Base-by-base conservation (phyloP, 2,888 invertebrate species). In the Eupithecia centaureata region DNA sequence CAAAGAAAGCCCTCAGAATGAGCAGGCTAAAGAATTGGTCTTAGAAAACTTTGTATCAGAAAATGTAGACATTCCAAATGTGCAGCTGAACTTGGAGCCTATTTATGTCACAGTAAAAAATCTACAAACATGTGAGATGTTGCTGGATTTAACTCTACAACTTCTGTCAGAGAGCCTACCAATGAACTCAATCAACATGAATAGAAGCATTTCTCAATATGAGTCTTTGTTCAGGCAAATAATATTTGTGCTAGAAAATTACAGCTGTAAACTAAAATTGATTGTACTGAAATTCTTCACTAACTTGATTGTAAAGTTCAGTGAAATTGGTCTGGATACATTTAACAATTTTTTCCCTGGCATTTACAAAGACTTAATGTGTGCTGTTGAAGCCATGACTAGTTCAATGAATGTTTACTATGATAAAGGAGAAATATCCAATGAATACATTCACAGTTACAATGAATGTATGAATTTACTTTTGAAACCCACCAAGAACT, bases 21-120 rank as follows among this genome's bases (percentile, higher is more conserved):
- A 75, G 22, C 59, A 73, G 27, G 54, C 71, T 18, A 74, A 70
- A 65, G 77, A 77, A 71, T 52, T 91, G 15, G 67, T 81, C 35
- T 73, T 95, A 62, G 80, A 93, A 69, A 85, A 94, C 65, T 95
- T 95, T 78, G 79, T 84, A 63, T 89, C 94, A 25, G 84, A 89
- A 70, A 82, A 89, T 76, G 84, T 89, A 69, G 76, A 82, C 32
- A 82, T 89, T 68, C 86, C 88, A 15, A 84, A 89, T 82, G 82
- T 87, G 1, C 82, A 91, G 66, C 79, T 94, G 1, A 85, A 92
- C 72, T 85, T 94, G 56, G 85, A 87, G 61, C 88, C 91, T 35
- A 91, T 93, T 67, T 86, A 82, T 83, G 90, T 93, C 1, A 79
- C 77, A 70, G 83, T 94, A 0, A 84, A 82, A 57, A 83, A 89